These are phyloP conservation scores for Tenualosa ilisha DNA, from an alignment of 2,797 vertebrate genomes.

Conservation along the genomic window DNA sequence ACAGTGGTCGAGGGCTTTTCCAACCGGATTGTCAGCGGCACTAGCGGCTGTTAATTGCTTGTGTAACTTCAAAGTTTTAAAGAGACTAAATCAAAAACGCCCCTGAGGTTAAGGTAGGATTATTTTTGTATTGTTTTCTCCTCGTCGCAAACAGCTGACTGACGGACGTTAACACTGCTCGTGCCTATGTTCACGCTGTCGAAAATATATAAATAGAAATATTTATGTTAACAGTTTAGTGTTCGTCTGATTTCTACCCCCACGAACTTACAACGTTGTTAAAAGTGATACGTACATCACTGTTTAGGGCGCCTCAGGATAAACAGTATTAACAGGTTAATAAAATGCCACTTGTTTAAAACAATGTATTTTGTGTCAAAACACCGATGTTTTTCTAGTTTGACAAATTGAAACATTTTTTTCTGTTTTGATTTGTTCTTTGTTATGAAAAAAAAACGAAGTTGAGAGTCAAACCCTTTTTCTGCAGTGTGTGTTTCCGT, in stretches of 20 bases:
- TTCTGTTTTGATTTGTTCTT: slow-evolving; percentile 88
- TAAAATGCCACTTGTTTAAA: slow-evolving; percentile 73
- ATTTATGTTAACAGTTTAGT: slow-evolving; percentile 70
- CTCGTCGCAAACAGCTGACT: slow-evolving; percentile 73
- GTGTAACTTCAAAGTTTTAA: slow-evolving; percentile 58
- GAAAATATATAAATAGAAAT: slow-evolving; percentile 58
- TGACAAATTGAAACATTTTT: slow-evolving; percentile 66
- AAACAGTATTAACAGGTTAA: slow-evolving; percentile 67
- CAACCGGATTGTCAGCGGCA: slow-evolving; percentile 79
- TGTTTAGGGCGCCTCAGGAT: slow-evolving; percentile 78
- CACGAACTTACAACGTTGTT: slow-evolving; percentile 49
- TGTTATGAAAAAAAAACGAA: slow-evolving; percentile 80
- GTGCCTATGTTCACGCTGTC: slow-evolving; percentile 80
- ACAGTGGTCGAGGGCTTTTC: slow-evolving; percentile 78
- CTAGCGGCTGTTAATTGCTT: slow-evolving; percentile 81
- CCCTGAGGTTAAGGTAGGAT: slow-evolving; percentile 87
- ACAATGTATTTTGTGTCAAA: slow-evolving; percentile 75
- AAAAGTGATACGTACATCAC: slow-evolving; percentile 69
- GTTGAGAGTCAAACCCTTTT: slow-evolving; percentile 71
- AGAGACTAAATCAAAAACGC: slow-evolving; percentile 66
- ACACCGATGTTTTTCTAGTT: slow-evolving; percentile 68
- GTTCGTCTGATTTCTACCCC: slow-evolving; percentile 65
- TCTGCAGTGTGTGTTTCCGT: slow-evolving; percentile 86
- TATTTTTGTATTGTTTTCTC: slow-evolving; percentile 82
- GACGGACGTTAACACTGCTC: slow-evolving; percentile 68